Conservation (phyloP, 2,113 vertebrate species). For the Climacteris rufus region DNA sequence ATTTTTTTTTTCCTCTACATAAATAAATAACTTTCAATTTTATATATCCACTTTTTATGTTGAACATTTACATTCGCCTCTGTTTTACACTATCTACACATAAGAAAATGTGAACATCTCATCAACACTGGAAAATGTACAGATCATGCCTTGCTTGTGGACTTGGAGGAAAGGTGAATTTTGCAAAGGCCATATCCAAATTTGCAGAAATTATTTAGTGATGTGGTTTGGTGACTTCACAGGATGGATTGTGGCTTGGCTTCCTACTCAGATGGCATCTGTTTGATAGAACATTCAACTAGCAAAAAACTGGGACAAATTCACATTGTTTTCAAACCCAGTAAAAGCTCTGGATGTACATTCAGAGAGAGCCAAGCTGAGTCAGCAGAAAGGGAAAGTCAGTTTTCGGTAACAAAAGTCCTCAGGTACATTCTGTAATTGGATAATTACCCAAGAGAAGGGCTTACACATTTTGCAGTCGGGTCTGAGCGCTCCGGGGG, state of each 20-base stretch:
- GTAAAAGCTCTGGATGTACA: constrained; percentile 20
- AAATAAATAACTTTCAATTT: constrained; percentile 89
- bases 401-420: constrained; percentile 20
- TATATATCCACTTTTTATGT: constrained; percentile 74
- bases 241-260: constrained; percentile 29
- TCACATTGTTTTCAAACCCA: background rate
- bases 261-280: constrained; percentile 36
- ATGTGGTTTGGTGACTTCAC: constrained; percentile 16
- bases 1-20: constrained; percentile 75
- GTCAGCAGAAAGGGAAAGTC: constrained; percentile 42
- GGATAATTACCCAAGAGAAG: background rate
- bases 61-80: constrained; percentile 78
- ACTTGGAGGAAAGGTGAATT: background rate
- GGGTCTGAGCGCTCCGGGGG: background rate
- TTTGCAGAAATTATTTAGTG: background rate
- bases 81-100: constrained; percentile 87
- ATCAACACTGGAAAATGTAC: background rate
- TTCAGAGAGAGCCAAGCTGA: constrained; percentile 12
- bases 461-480: background rate
- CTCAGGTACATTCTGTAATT: constrained; percentile 3
- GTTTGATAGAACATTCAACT: background rate
- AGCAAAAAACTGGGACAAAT: background rate
- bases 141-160: background rate
- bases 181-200: constrained; percentile 38
- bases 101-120: constrained; percentile 17